A percentile compares a stretch with the other conserved stretches of the same genome.
These are phyloP conservation scores for Myxocyprinus asiaticus DNA, from an alignment of 2,113 vertebrate genomes.

Conservation along the genomic window DNA sequence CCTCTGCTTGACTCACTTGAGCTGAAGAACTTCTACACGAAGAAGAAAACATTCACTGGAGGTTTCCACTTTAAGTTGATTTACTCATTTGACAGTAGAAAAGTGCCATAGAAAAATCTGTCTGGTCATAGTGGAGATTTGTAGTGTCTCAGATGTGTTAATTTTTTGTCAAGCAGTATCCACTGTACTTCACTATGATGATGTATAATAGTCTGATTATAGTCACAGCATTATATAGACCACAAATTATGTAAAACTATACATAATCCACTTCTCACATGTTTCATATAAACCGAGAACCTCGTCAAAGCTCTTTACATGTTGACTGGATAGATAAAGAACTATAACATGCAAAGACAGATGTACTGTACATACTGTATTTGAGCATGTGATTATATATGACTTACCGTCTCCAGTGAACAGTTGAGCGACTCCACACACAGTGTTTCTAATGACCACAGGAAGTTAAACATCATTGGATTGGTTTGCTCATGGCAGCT, in stretches of 20 bases:
- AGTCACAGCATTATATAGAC: no score
- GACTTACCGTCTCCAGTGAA: slow-evolving; percentile 90
- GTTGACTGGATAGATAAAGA: no score
- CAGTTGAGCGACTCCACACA: slow-evolving; percentile 88
- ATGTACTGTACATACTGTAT: no score
- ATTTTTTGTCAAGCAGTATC: no score
- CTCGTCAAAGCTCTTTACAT: no score
- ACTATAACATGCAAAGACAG: no score
- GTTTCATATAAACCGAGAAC: no score
- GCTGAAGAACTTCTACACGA: slow-evolving; percentile 89
- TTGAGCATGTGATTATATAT: neutral
- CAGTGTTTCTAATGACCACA: slow-evolving; percentile 92
- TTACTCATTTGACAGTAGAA: neutral
- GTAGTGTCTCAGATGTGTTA: neutral
- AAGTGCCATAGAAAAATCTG: neutral
- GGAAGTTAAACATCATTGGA: slow-evolving; percentile 90
- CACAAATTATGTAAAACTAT: no score
- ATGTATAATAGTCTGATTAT: no score
- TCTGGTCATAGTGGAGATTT: no score
- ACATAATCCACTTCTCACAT: no score
- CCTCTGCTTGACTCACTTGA: slow-evolving; percentile 80
- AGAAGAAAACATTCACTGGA: slow-evolving; percentile 10
- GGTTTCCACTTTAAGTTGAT: neutral
- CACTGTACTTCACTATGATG: no score
- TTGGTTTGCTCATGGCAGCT: slow-evolving; percentile 91